Conservation (phyloP, 2,113 vertebrate genomes). For the Xenopus borealis region DNA sequence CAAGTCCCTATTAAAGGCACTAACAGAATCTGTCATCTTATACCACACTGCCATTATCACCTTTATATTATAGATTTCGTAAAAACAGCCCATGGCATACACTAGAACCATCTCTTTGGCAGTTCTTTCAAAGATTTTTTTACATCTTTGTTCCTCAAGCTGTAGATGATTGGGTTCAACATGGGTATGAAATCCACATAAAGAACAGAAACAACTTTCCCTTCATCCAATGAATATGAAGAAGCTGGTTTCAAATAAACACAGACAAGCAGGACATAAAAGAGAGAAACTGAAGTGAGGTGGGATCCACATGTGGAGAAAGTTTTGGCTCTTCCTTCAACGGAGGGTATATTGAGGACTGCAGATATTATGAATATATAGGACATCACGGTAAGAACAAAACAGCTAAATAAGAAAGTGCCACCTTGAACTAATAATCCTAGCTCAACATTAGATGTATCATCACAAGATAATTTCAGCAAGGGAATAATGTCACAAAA, state of each 20-base stretch:
- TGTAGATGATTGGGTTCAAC: constrained; percentile 56
- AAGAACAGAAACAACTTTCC: constrained; percentile 46
- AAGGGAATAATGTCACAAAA: neutral
- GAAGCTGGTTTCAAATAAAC: constrained; percentile 7
- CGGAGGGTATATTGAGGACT: neutral
- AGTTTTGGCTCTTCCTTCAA: neutral
- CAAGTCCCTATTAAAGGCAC: no score
- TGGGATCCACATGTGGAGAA: constrained; percentile 1
- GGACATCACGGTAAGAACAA: neutral
- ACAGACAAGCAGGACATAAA: neutral
- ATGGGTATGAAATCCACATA: constrained; percentile 47
- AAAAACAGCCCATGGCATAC: no score
- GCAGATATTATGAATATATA: neutral
- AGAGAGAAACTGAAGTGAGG: neutral
- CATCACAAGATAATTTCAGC: constrained; percentile 3
- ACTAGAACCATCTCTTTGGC: no score
- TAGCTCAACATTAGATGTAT: neutral
- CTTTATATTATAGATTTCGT: no score
- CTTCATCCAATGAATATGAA: constrained; percentile 31
- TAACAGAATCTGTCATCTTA: no score
- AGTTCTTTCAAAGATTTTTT: no score
- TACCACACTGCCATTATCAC: no score
- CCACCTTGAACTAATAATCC: neutral
- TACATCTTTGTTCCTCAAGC: constrained; percentile 39
- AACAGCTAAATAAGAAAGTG: neutral